These are phyloP conservation scores for Phasia obesa DNA, from an alignment of 2,888 invertebrate species.

Conservation along the genomic window DNA sequence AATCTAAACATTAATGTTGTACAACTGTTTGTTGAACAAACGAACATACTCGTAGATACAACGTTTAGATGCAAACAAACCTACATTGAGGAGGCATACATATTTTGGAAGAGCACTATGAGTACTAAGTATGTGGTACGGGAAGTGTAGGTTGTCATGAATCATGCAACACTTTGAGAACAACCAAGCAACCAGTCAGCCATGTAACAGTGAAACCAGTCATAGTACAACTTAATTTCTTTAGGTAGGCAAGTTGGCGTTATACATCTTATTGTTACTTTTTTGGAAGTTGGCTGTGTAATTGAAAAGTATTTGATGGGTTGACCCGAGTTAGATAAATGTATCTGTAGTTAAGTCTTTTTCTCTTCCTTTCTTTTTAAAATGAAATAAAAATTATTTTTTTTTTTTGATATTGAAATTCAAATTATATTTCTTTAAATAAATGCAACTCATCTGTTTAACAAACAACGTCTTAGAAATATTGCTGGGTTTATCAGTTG, in stretches of 20 bases:
- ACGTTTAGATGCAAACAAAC: slow-evolving; percentile 16
- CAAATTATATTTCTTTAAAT: not conserved
- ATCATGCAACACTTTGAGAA: slow-evolving; percentile 64
- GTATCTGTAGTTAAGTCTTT: too few species aligned
- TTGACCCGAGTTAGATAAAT: not conserved
- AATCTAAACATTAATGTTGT: slow-evolving; percentile 63
- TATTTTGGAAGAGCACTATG: not conserved
- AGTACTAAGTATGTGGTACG: not conserved
- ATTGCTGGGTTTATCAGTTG: not conserved
- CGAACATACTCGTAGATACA: not conserved
- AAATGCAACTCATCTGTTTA: not conserved
- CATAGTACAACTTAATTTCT: slow-evolving; percentile 64
- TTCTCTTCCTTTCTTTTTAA: not conserved
- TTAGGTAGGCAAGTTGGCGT: slow-evolving; percentile 37
- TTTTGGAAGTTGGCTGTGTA: slow-evolving; percentile 13
- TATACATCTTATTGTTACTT: slow-evolving; percentile 23
- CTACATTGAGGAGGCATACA: slow-evolving; percentile 18
- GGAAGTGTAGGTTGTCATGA: slow-evolving; percentile 56
- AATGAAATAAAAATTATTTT: not conserved
- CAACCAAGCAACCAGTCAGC: slow-evolving; percentile 25
- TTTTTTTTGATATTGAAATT: too few species aligned
- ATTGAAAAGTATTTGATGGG: not conserved
- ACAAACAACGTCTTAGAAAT: not conserved
- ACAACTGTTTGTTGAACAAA: slow-evolving; percentile 40
- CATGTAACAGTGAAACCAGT: slow-evolving; percentile 24